phyloP scores from a whole-genome alignment of 2,888 invertebrate genomes.

The Melanophora roralis region DNA sequence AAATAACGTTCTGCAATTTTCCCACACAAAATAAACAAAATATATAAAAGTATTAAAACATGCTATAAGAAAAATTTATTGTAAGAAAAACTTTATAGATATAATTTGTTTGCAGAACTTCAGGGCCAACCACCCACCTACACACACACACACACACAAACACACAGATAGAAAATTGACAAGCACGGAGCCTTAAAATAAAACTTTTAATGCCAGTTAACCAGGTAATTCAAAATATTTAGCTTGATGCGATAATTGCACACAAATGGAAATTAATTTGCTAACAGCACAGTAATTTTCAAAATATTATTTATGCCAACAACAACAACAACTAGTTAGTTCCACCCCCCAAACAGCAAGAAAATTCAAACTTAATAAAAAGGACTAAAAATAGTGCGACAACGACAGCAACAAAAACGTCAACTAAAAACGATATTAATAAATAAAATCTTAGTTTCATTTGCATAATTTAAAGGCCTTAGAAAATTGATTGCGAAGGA shows the following conservation, averaged over 20 bases:
- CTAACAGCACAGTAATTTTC: slow-evolving; percentile 65
- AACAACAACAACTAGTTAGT: not conserved
- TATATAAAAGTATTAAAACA: not conserved
- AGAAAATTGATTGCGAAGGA: not conserved
- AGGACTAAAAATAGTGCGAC: slow-evolving; percentile 23
- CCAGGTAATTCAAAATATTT: slow-evolving; percentile 61
- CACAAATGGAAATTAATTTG: slow-evolving; percentile 77
- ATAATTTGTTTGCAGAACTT: not conserved
- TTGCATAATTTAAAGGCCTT: slow-evolving; percentile 9
- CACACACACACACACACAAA: slow-evolving; percentile 37
- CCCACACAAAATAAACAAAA: slow-evolving; percentile 36
- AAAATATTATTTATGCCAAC: slow-evolving; percentile 61
- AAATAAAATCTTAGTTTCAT: slow-evolving; percentile 54
- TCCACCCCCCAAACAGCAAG: not conserved
- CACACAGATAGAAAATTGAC: slow-evolving; percentile 27
- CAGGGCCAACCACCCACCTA: slow-evolving; percentile 5
- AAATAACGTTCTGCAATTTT: slow-evolving; percentile 60
- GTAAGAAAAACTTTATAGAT: not conserved
- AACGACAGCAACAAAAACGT: slow-evolving; percentile 17
- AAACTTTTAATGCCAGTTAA: slow-evolving; percentile 61
- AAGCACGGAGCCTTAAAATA: slow-evolving; percentile 45
- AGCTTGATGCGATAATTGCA: slow-evolving; percentile 72
- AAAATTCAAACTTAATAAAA: slow-evolving; percentile 20
- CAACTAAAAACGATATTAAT: slow-evolving; percentile 39
- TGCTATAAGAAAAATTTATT: not conserved